Evolutionary conservation across 2,797 vertebrate species (phyloP).

Genomic region (Rhinatrema bivittatum): DNA sequence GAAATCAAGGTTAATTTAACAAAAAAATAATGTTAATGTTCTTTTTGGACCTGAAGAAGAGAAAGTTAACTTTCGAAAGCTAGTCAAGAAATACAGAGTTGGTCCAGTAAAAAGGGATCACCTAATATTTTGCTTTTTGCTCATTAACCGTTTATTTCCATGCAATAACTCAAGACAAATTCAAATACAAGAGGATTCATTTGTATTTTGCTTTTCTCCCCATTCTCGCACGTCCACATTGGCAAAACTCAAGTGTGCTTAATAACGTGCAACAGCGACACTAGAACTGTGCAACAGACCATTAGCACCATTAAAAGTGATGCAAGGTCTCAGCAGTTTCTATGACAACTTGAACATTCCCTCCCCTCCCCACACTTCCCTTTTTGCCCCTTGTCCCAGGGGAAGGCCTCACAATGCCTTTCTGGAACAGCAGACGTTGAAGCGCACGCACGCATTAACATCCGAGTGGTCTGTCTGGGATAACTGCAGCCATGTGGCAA

Average conservation of each 20-base stretch:
- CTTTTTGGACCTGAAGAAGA: too few relatives aligned
- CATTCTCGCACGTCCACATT: background rate
- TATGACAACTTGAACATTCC: background rate
- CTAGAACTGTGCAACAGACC: background rate
- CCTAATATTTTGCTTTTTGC: too few relatives aligned
- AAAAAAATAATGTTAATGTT: too few relatives aligned
- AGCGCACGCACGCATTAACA: slow-evolving; percentile 1
- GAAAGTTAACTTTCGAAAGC: too few relatives aligned
- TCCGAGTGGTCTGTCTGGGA: slow-evolving; percentile 11
- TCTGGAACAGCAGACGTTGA: slow-evolving; percentile 1
- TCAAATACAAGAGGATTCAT: background rate
- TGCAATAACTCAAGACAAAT: background rate
- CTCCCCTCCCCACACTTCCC: background rate
- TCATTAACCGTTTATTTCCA: too few relatives aligned
- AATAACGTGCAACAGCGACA: too few relatives aligned
- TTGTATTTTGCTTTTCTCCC: background rate
- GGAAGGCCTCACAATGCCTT: slow-evolving; percentile 3
- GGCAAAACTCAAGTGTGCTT: too few relatives aligned
- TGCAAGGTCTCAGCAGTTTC: slow-evolving; percentile 5
- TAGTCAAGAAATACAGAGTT: too few relatives aligned
- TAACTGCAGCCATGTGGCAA: slow-evolving; percentile 55
- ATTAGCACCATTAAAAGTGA: too few relatives aligned
- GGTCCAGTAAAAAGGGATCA: too few relatives aligned
- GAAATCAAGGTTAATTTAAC: too few relatives aligned
- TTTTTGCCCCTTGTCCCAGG: slow-evolving; percentile 5